Evolutionary conservation across 1,140 invertebrate species (phyloP), one percentile per base, ranked within the genome.

Genomic region (Bombus vancouverensis): DNA sequence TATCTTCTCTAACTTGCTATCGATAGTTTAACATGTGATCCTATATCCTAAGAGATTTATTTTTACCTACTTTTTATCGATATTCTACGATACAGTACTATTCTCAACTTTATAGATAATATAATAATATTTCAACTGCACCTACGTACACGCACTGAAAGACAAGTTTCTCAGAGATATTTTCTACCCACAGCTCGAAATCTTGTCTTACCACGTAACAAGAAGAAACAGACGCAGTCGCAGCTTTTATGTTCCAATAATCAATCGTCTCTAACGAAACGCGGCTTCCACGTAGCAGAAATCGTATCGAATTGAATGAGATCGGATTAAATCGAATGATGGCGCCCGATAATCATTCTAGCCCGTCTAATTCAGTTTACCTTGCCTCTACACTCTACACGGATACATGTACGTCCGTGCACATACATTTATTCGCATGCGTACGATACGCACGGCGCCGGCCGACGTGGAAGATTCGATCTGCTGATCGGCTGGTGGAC

Each of bases 401-500:
- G 59, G 42, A 73, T 85, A 79, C 83, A 65, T 80, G 83, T 85
- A 85, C 77, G 83, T 85, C 76, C 76, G 87, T 88, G 81, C 70
- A 88, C 44, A 87, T 4, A 76, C 83, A 76, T 82, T 57, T 85
- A 87, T 72, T 88, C 74, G 74, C 87, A 91, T 70, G 76, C 85
- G 82, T 77, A 86, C 79, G 78, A 66, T 83, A 83, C 81, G 83
- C 81, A 68, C 75, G 75, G 57, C 78, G 44, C 44, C 76, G 66
- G 76, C 57, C 77, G 77, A 86, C 77, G 66, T 83, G 74, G 88
- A 85, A 78, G 59, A 76, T 76, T 80, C 47, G 70, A 87, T 72
- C 83, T 65, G 81, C 75, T 57, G 77, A 59, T 85, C 73, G 32
- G 78, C 77, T 62, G n/a, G 39, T 66, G 85, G 88, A 83, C 81